These are phyloP conservation scores for Ptychoptera contaminata DNA, from an alignment of 2,888 invertebrate genomes.

Conservation along the genomic window DNA sequence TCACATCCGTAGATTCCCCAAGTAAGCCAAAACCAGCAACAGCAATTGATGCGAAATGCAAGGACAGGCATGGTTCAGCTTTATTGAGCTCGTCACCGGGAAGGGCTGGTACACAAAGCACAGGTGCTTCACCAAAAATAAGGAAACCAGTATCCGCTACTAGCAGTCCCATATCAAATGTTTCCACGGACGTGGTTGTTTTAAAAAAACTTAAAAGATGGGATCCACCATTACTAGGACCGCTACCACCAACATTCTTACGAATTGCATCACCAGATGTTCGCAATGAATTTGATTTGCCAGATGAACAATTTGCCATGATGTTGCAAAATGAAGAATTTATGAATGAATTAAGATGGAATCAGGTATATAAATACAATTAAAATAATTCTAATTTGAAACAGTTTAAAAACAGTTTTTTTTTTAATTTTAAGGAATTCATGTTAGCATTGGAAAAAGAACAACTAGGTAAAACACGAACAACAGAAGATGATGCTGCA, in stretches of 20 bases:
- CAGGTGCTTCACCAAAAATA: slow-evolving; percentile 30
- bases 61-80: slow-evolving; percentile 11
- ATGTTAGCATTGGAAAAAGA: slow-evolving; percentile 70
- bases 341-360: slow-evolving; percentile 68
- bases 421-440: slow-evolving; percentile 42
- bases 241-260: slow-evolving; percentile 63
- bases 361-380: slow-evolving; percentile 40
- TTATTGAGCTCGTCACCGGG: background rate
- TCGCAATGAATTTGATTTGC: slow-evolving; percentile 42
- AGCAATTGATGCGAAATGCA: slow-evolving; percentile 20
- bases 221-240: slow-evolving; percentile 65
- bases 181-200: background rate
- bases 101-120: slow-evolving; percentile 14
- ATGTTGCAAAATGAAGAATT: slow-evolving; percentile 85
- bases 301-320: slow-evolving; percentile 74
- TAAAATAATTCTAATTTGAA: background rate
- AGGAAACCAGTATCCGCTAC: slow-evolving; percentile 12
- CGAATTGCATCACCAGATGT: slow-evolving; percentile 34
- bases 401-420: too few relatives aligned
- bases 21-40: slow-evolving; percentile 9
- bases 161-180: background rate
- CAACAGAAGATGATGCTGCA: slow-evolving; percentile 46
- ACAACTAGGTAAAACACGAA: slow-evolving; percentile 36
- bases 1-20: slow-evolving; percentile 4
- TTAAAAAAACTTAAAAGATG: slow-evolving; percentile 35